Conservation (phyloP, 2,797 vertebrate genomes). For the Gorsachius magnificus region DNA sequence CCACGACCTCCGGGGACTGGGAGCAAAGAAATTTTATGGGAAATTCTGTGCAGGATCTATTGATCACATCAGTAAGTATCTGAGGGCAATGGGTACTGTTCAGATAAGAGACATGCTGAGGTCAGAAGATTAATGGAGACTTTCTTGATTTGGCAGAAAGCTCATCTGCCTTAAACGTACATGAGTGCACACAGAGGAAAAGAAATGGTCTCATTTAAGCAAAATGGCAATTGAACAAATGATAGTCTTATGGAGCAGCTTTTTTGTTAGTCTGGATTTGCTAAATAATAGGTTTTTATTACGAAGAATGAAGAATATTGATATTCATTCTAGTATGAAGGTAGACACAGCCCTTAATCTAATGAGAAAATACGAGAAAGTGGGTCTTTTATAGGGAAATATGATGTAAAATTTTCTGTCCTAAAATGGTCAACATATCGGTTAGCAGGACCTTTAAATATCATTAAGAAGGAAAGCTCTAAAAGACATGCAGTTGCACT, state of each 20-base stretch:
- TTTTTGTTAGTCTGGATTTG: neutral
- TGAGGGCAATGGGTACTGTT: neutral
- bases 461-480: neutral
- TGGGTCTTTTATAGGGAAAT: neutral
- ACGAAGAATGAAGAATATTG: neutral
- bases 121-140: neutral
- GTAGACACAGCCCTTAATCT: neutral
- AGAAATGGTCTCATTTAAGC: neutral
- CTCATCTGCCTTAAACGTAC: neutral
- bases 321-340: neutral
- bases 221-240: neutral
- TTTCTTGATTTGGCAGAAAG: neutral
- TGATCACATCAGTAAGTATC: slow-evolving; percentile 97
- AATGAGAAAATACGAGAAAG: neutral
- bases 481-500: neutral
- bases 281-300: neutral
- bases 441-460: neutral
- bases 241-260: neutral
- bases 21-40: slow-evolving; percentile 97
- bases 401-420: neutral
- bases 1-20: slow-evolving; percentile 92
- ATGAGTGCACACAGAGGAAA: fast-evolving
- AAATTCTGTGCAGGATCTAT: slow-evolving; percentile 98
- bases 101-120: fast-evolving
- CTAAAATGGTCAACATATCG: neutral